Evolutionary conservation across 2,888 invertebrate species (phyloP).

Genomic region (Hyles lineata): DNA sequence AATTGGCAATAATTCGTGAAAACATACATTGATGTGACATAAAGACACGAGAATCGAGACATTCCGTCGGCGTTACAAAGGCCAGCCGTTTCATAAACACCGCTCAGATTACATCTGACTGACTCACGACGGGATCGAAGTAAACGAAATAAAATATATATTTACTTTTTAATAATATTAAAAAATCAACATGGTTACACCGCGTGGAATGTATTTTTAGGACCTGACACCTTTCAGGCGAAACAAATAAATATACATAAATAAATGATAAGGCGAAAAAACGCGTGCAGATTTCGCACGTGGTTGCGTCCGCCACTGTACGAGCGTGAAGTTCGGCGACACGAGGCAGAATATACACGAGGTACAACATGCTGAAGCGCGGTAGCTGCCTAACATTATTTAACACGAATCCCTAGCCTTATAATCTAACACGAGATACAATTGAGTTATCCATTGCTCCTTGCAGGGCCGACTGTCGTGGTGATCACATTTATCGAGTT

Average conservation of each 20-base stretch:
- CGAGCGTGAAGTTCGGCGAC: conserved; percentile 10
- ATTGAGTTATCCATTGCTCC: conserved; percentile 48
- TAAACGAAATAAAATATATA: conserved; percentile 44
- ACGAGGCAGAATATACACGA: conserved; percentile 8
- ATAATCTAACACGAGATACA: conserved; percentile 72
- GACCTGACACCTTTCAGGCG: conserved; percentile 84
- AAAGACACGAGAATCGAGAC: conserved; percentile 35
- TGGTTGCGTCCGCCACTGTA: background rate
- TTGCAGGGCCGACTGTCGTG: conserved; percentile 13
- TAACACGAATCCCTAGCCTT: conserved; percentile 81
- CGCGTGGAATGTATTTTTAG: conserved; percentile 81
- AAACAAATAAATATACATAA: conserved; percentile 63
- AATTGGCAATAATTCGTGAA: conserved; percentile 49
- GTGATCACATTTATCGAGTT: background rate
- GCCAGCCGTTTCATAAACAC: conserved; percentile 71
- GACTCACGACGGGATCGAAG: conserved; percentile 42
- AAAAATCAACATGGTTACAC: conserved; percentile 79
- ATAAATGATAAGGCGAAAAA: conserved; percentile 49
- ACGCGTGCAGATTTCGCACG: conserved; percentile 11
- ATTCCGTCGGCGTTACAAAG: conserved; percentile 30
- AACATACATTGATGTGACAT: conserved; percentile 41
- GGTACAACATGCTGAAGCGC: conserved; percentile 52
- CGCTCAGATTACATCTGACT: conserved; percentile 77
- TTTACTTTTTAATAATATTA: conserved; percentile 51
- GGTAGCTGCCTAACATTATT: conserved; percentile 80